Evolutionary conservation across 2,113 vertebrate genomes (phyloP), one percentile per base, ranked within the genome.

Genomic region (Planiliza haematocheilus): DNA sequence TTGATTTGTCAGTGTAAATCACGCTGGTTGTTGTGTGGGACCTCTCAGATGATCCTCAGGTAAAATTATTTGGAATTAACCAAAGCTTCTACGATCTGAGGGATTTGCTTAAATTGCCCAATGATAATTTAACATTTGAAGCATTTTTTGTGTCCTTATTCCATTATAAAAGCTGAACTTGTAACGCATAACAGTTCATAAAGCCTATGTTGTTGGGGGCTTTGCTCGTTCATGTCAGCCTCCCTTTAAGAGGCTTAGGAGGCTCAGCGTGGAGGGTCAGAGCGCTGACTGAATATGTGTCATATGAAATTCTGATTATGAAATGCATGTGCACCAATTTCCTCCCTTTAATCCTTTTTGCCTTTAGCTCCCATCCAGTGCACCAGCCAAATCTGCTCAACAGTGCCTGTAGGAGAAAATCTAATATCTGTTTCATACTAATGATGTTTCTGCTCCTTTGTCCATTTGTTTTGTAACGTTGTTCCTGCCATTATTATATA

Each of bases 241-340:
- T 85, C 80, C 59, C 77, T 88, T 86, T 90, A 89, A 88, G 86
- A 82, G 68, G 86, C 85, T 84, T 90, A 75, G 21, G 56, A 70
- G 58, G 62, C 52, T 50, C 76, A 76, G 36, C 61, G 73, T 9
- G 17, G 48, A 74, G 56, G 75, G 56, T 75, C 76, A 78, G 42
- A 64, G 52, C 39, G 8, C 65, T 11, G 67, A 59, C 58, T 76
- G 58, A 77, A 64, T 73, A 56, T 53, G 70, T 77, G 46, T 69
- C 65, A 78, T 77, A 36, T 77, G 48, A 79, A 76, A 59, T 71
- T 82, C 18, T 80, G 62, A 84, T 86, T 79, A 88, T 86, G 67
- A 86, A 87, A 79, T 72, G 74, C 62, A 81, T 79, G 76, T 50
- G 68, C 53, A 64, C 56, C 51, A 74, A 56, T 79, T 77, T 77